A percentile compares a stretch with the other conserved stretches of the same genome.
phyloP scores from a whole-genome alignment of 2,797 vertebrate species.

The Periparus ater region DNA sequence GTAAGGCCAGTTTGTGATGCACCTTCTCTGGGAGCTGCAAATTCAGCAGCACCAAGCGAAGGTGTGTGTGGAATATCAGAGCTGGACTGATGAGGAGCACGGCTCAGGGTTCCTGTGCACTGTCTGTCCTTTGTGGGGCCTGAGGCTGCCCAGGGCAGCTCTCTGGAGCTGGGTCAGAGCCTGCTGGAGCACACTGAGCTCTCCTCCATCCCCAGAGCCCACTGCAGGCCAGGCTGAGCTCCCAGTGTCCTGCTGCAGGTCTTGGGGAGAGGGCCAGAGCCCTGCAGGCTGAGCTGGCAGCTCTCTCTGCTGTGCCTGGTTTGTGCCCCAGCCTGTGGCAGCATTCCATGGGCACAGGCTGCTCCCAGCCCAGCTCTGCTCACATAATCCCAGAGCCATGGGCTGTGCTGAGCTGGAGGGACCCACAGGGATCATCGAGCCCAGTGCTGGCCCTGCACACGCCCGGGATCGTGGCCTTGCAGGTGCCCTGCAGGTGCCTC shows the following conservation, averaged over 20 bases:
- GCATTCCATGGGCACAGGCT: neutral
- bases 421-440: neutral
- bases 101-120: neutral
- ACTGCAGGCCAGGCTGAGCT: neutral
- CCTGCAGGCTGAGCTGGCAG: rapidly evolving
- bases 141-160: neutral
- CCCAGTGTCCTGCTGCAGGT: neutral
- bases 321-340: neutral
- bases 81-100: neutral
- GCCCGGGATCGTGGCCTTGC: neutral
- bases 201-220: neutral
- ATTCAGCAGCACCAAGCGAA: neutral
- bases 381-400: neutral
- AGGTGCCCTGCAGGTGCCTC: neutral
- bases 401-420: neutral
- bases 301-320: neutral
- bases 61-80: neutral
- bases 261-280: neutral
- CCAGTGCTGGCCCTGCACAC: neutral
- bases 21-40: neutral
- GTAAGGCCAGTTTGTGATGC: neutral
- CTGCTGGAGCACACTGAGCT: neutral
- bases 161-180: neutral
- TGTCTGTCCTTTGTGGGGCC: neutral
- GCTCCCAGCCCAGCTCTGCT: neutral